Base-by-base conservation (phyloP, 2,113 vertebrate genomes). In the Archocentrus centrarchus region DNA sequence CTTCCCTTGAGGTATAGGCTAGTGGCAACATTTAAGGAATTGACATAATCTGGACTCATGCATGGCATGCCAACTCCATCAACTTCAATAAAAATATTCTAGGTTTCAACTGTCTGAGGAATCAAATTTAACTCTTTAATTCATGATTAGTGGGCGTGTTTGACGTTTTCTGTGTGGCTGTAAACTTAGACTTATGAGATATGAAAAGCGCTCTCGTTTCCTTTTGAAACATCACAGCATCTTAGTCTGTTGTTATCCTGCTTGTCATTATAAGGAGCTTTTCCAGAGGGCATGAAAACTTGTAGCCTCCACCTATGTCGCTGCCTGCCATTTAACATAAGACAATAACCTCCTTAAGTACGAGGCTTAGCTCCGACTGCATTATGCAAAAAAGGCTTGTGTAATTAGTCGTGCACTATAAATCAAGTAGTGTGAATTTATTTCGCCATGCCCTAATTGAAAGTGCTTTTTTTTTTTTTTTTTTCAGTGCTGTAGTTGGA, bases 361-460 rank as follows among this genome's bases (percentile, higher is more conserved):
- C 93, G 78, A 73, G 93, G 95, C 95, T 95, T 92, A 93, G 96
- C 95, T 97, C 97, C 93, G 96, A 96, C 97, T 96, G 97, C 96
- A 97, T 97, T 97, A 97, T 94, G 93, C 93, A 44, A 58, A 82
- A 90, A 86, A 94, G 96, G 95, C 96, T 95, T 96, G 81, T 93
- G 95, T 97, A 99, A 99, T 99, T 98, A 98, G 96, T 97, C 95
- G 96, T 97, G 97, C 97, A 88, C 96, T 96, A 98, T 98, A 98
- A 99, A 99, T 98, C 97, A 99, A 98, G 96, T 96, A 94, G 89
- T 90, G 95, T 94, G 96, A 98, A 96, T 98, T 96, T 96, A 97
- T 96, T 97, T 96, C 94, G 95, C 95, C 91, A 88, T 96, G 96
- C 95, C 96, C 97, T 98, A 98, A 98, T 98, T 98, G 97, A 99